phyloP scores from a whole-genome alignment of 1,140 invertebrate genomes.

The Solen grandis region DNA sequence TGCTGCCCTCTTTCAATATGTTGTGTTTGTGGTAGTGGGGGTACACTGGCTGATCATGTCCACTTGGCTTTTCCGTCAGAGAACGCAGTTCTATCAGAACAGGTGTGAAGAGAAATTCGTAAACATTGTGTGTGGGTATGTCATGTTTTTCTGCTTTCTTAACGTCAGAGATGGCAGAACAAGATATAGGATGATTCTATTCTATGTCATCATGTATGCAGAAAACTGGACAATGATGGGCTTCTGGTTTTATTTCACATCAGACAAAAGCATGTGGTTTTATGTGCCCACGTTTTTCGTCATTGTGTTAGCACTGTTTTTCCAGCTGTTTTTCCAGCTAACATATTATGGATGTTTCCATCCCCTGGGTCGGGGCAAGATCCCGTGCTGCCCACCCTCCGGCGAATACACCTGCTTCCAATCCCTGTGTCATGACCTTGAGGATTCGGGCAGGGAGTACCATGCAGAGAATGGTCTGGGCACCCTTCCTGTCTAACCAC shows the following conservation, averaged over 20 bases:
- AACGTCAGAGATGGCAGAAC: no score
- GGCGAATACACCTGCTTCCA: slow-evolving; percentile 53
- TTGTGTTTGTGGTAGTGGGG: slow-evolving; percentile 80
- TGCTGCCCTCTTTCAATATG: slow-evolving; percentile 82
- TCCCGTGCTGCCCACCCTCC: slow-evolving; percentile 36
- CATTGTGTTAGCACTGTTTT: slow-evolving; percentile 66
- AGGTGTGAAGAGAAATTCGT: slow-evolving; percentile 82
- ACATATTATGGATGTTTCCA: slow-evolving; percentile 75
- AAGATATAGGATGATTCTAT: slow-evolving; percentile 84
- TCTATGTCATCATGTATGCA: slow-evolving; percentile 85
- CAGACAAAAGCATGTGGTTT: slow-evolving; percentile 74
- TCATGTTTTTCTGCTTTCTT: slow-evolving; percentile 88
- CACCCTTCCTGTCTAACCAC: no score
- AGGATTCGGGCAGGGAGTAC: no score
- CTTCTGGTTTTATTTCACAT: slow-evolving; percentile 78
- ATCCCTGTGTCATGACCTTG: slow-evolving; percentile 59
- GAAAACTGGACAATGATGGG: no score
- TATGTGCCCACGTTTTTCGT: slow-evolving; percentile 70
- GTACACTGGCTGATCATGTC: slow-evolving; percentile 90
- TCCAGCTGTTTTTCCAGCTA: slow-evolving; percentile 72
- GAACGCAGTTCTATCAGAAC: no score
- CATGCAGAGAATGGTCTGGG: no score
- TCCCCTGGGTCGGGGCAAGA: slow-evolving; percentile 59
- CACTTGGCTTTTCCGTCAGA: no score
- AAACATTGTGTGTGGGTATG: slow-evolving; percentile 86